Conservation (phyloP, 2,888 invertebrate genomes). For the Ceraclea dissimilis region DNA sequence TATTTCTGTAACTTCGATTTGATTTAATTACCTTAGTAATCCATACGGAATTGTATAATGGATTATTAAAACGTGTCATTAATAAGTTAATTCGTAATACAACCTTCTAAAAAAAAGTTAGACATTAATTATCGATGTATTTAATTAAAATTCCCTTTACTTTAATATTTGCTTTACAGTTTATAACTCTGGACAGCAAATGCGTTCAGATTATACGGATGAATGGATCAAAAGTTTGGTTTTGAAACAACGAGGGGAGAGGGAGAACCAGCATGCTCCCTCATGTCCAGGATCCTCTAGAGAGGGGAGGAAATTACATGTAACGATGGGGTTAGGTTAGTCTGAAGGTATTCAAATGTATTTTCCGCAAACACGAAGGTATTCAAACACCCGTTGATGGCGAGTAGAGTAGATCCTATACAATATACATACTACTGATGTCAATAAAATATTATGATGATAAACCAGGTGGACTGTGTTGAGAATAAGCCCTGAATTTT, state of each 20-base stretch:
- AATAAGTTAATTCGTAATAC: too few species aligned
- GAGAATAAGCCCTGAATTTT: too few species aligned
- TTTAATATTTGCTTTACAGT: not conserved
- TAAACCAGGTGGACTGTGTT: too few species aligned
- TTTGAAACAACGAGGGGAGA: not conserved
- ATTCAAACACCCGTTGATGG: not conserved
- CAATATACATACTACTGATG: too few species aligned
- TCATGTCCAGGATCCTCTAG: not conserved
- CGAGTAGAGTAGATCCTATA: not conserved
- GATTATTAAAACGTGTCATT: too few species aligned
- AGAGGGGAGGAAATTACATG: not conserved
- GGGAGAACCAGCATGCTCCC: not conserved
- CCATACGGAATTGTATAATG: too few species aligned
- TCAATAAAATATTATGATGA: too few species aligned
- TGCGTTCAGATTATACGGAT: not conserved
- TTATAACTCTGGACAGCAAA: not conserved
- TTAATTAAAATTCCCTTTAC: not conserved
- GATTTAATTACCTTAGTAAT: too few species aligned
- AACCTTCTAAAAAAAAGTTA: too few species aligned
- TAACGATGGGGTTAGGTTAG: slow-evolving; percentile 1
- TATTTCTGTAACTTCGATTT: too few species aligned
- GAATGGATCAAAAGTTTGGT: not conserved
- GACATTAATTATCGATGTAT: not conserved
- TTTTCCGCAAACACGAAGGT: not conserved
- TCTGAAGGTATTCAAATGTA: not conserved